A percentile compares a stretch with the other conserved stretches of the same genome.
These are phyloP conservation scores for Pristionchus pacificus DNA, from an alignment of 1,140 invertebrate species.

Conservation along the genomic window DNA sequence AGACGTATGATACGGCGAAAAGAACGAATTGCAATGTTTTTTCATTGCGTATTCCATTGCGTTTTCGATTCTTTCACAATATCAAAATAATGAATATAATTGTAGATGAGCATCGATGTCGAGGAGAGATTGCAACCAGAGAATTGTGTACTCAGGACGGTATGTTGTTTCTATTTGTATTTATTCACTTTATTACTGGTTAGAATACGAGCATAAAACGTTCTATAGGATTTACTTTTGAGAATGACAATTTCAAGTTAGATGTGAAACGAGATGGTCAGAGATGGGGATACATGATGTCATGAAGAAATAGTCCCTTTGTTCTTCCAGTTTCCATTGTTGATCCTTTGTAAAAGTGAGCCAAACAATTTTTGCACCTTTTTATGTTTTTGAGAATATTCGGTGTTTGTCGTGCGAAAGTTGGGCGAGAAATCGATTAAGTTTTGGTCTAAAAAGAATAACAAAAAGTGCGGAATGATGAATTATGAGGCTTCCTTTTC, in stretches of 20 bases:
- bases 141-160: constrained; percentile 40
- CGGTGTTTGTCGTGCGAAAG: too few relatives aligned
- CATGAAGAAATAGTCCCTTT: neutral
- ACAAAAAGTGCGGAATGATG: too few relatives aligned
- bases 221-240: constrained; percentile 10
- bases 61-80: constrained; percentile 13
- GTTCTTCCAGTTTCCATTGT: constrained; percentile 1
- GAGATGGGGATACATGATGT: constrained; percentile 3
- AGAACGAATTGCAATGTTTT: neutral
- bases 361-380: too few relatives aligned
- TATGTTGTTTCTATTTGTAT: too few relatives aligned
- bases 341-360: too few relatives aligned
- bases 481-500: too few relatives aligned
- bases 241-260: constrained; percentile 2
- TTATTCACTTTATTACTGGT: constrained; percentile 5
- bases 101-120: constrained; percentile 43
- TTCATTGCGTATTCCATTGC: neutral
- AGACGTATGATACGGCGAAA: constrained; percentile 1
- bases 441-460: too few relatives aligned
- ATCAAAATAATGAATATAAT: too few relatives aligned
- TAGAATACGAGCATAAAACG: constrained; percentile 8
- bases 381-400: too few relatives aligned
- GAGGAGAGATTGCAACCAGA: constrained; percentile 41
- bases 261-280: constrained; percentile 3
- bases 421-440: too few relatives aligned